Evolutionary conservation across 2,797 vertebrate genomes (phyloP).

Genomic region (Periophthalmus magnuspinnatus): DNA sequence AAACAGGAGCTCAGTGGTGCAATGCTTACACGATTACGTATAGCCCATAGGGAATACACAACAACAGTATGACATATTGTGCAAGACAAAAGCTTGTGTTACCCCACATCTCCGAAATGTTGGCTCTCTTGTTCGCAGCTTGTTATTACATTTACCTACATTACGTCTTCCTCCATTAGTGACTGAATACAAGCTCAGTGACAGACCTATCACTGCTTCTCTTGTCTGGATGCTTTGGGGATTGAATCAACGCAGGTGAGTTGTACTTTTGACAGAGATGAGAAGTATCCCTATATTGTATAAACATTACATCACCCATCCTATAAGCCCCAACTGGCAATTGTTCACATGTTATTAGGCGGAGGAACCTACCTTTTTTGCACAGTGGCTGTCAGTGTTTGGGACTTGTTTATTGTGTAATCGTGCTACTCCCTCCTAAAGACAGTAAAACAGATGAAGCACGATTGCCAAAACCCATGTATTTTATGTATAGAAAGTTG

Average conservation of each 20-base stretch:
- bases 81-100: neutral
- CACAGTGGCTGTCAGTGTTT: slow-evolving; percentile 8
- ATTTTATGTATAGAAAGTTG: slow-evolving; percentile 1
- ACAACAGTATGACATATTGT: slow-evolving; percentile 2
- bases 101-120: neutral
- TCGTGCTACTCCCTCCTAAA: neutral
- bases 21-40: neutral
- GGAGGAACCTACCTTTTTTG: slow-evolving; percentile 41
- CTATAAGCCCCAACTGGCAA: slow-evolving; percentile 73
- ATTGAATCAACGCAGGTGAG: slow-evolving; percentile 80
- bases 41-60: neutral
- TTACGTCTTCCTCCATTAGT: slow-evolving; percentile 11
- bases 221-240: slow-evolving; percentile 68
- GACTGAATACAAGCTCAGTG: slow-evolving; percentile 32
- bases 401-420: slow-evolving; percentile 1
- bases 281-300: slow-evolving; percentile 77
- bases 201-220: slow-evolving; percentile 70
- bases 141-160: slow-evolving; percentile 4
- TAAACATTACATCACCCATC: slow-evolving; percentile 77
- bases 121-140: neutral
- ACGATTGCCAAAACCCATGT: slow-evolving; percentile 12
- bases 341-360: slow-evolving; percentile 66
- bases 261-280: slow-evolving; percentile 73
- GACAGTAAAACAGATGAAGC: slow-evolving; percentile 8
- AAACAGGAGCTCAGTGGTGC: neutral